Conservation (phyloP, 2,113 vertebrate species). For the Oryzias curvinotus region DNA sequence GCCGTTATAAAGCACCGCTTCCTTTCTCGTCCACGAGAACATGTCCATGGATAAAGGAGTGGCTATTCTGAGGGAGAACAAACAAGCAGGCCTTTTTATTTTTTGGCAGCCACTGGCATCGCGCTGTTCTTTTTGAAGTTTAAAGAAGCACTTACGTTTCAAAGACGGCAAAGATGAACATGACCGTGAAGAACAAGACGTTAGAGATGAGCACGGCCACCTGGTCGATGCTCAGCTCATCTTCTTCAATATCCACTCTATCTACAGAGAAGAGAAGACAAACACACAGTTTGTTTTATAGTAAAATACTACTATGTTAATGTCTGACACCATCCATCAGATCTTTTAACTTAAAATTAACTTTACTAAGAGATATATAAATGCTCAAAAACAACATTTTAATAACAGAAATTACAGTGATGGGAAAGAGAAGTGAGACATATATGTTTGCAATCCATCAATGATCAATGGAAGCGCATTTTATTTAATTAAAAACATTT, state of each 20-base stretch:
- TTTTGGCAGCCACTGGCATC: not conserved
- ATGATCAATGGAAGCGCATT: too few relatives aligned
- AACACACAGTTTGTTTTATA: too few relatives aligned
- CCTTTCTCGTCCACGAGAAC: slow-evolving; percentile 91
- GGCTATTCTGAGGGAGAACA: slow-evolving; percentile 79
- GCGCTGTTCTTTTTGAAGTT: not conserved
- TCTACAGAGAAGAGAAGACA: slow-evolving; percentile 66
- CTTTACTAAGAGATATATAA: too few relatives aligned
- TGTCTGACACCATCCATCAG: not conserved
- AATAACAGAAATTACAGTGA: too few relatives aligned
- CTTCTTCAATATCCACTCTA: slow-evolving; percentile 54
- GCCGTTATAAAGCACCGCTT: slow-evolving; percentile 92
- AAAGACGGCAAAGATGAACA: slow-evolving; percentile 96
- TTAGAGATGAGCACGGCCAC: slow-evolving; percentile 88
- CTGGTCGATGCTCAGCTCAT: slow-evolving; percentile 79
- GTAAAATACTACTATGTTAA: not conserved
- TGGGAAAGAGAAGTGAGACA: too few relatives aligned
- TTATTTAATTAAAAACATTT: too few relatives aligned
- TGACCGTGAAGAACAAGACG: slow-evolving; percentile 87
- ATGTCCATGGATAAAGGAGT: slow-evolving; percentile 97
- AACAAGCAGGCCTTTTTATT: not conserved
- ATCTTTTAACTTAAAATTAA: too few relatives aligned
- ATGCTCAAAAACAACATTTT: too few relatives aligned
- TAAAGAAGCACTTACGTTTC: slow-evolving; percentile 86
- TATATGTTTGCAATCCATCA: too few relatives aligned